Conservation (phyloP, 23 tunicate genomes). For the Styela clava region DNA sequence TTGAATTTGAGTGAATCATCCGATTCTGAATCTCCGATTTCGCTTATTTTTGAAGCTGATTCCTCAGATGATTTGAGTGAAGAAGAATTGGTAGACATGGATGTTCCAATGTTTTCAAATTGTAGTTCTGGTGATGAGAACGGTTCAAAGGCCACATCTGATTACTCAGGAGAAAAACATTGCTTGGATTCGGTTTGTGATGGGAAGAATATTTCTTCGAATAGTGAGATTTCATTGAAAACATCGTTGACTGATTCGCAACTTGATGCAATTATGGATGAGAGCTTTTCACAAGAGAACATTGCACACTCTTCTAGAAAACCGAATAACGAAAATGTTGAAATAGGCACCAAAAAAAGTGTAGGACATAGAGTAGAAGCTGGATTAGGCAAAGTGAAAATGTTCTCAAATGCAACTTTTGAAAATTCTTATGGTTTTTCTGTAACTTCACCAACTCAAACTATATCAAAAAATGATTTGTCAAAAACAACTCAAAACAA, state of each 20-base stretch:
- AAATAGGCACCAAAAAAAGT: background rate
- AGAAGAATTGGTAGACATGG: background rate
- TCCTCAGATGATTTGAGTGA: background rate
- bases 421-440: background rate
- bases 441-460: background rate
- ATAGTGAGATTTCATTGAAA: too few relatives aligned
- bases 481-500: background rate
- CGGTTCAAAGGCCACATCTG: background rate
- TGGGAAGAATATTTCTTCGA: too few relatives aligned
- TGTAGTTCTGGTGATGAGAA: background rate
- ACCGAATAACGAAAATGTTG: background rate
- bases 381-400: background rate
- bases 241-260: conserved; percentile 47
- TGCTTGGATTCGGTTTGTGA: too few relatives aligned
- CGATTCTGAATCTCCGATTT: background rate
- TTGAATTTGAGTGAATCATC: background rate
- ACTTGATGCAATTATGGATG: conserved; percentile 26
- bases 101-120: background rate
- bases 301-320: background rate
- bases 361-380: background rate
- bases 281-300: conserved; percentile 13
- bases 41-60: background rate
- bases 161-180: too few relatives aligned
- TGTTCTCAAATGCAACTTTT: background rate
- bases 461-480: background rate